phyloP scores from a whole-genome alignment of 2,113 vertebrate genomes.

The Eonycteris spelaea region DNA sequence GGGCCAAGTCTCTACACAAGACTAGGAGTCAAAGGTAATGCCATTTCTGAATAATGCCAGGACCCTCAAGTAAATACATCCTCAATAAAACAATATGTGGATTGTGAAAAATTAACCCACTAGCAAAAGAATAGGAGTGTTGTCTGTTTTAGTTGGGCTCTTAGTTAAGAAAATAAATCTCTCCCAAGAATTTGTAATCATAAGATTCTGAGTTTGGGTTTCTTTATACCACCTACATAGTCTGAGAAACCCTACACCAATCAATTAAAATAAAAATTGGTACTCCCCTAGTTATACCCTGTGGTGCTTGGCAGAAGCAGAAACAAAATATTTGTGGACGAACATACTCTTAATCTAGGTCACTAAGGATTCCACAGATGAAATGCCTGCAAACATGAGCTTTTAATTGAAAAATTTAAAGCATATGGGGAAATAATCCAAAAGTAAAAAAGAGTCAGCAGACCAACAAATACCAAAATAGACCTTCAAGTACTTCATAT shows the following conservation, averaged over 20 bases:
- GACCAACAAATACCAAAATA: neutral
- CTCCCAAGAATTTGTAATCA: slow-evolving; percentile 1
- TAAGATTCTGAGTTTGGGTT: slow-evolving; percentile 27
- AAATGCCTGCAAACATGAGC: neutral
- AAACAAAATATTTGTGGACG: slow-evolving; percentile 7
- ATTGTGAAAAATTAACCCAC: neutral
- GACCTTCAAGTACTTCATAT: neutral
- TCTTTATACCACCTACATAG: neutral
- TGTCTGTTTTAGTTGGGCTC: neutral
- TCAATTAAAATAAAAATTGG: neutral
- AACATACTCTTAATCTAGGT: neutral
- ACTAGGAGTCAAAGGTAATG: neutral
- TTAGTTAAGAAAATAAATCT: neutral
- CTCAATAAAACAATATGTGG: neutral
- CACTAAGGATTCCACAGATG: neutral
- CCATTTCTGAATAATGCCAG: neutral
- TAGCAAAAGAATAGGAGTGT: neutral
- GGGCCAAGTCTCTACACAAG: neutral
- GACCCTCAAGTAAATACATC: neutral
- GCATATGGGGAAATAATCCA: neutral
- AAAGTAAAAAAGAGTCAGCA: neutral
- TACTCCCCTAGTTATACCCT: neutral
- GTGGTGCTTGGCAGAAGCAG: neutral
- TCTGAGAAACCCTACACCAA: neutral
- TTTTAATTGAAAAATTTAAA: slow-evolving; percentile 25